Evolutionary conservation across 2,888 invertebrate species (phyloP).

Genomic region (Orthosia incerta): DNA sequence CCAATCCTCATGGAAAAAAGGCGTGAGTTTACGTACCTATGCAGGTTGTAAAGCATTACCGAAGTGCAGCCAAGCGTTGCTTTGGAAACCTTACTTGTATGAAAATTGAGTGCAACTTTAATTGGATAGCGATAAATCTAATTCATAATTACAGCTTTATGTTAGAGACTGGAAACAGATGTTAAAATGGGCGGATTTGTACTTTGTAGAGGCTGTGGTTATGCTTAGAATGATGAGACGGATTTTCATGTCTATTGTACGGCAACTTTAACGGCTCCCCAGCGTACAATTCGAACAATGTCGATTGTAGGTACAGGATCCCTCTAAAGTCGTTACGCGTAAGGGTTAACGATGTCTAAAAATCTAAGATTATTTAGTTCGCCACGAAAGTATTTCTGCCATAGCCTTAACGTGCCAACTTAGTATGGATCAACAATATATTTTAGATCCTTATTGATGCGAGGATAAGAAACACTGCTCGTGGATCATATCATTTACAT

Average conservation of each 20-base stretch:
- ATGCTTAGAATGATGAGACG: neutral
- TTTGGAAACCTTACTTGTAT: constrained; percentile 64
- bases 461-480: no score
- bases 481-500: neutral
- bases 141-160: neutral
- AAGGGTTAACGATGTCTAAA: neutral
- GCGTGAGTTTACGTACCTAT: neutral
- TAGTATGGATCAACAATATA: no score
- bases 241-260: neutral
- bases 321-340: neutral
- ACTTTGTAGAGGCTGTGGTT: no score
- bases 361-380: no score
- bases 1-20: neutral
- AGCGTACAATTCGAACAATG: neutral
- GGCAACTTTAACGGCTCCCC: neutral
- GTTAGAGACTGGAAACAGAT: neutral
- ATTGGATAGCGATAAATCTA: constrained; percentile 65
- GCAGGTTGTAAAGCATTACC: constrained; percentile 15
- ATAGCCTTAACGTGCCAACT: no score
- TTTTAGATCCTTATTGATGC: no score
- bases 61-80: constrained; percentile 29
- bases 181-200: neutral
- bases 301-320: neutral
- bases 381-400: no score
- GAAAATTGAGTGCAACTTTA: constrained; percentile 58